A percentile compares a stretch with the other conserved stretches of the same genome.
These are phyloP conservation scores for Urophycis tenuis DNA, from an alignment of 2,797 vertebrate genomes.

Conservation along the genomic window DNA sequence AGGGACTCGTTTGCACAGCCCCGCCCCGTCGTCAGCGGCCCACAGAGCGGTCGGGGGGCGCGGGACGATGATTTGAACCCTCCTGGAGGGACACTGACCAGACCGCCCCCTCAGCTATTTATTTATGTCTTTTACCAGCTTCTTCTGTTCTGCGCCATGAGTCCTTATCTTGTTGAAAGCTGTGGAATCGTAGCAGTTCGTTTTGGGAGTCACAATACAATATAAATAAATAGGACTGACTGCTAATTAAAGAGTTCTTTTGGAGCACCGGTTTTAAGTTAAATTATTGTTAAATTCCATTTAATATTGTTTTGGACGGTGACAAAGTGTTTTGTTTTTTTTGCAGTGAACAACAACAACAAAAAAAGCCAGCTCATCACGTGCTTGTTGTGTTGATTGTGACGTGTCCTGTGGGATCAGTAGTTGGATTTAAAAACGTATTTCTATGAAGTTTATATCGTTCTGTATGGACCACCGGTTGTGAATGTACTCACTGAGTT, in stretches of 20 bases:
- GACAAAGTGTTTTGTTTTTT: not conserved
- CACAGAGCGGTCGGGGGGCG: too few species aligned
- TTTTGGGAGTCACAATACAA: not conserved
- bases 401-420: not conserved
- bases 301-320: constrained; percentile 10
- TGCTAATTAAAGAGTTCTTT: not conserved
- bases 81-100: not conserved
- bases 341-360: not conserved
- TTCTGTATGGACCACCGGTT: constrained; percentile 23
- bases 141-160: not conserved
- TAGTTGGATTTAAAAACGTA: constrained; percentile 2
- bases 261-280: not conserved
- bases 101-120: not conserved
- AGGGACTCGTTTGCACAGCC: not conserved
- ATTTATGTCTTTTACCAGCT: not conserved
- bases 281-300: not conserved
- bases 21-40: too few species aligned
- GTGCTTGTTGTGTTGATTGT: not conserved
- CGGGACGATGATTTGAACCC: not conserved
- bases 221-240: not conserved
- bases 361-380: not conserved
- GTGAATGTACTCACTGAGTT: constrained; percentile 38
- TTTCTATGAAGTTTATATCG: constrained; percentile 4
- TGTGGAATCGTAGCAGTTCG: not conserved
- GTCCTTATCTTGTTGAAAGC: not conserved